Conservation (phyloP, 2,113 vertebrate species). For the Neodontobutis hainanensis region DNA sequence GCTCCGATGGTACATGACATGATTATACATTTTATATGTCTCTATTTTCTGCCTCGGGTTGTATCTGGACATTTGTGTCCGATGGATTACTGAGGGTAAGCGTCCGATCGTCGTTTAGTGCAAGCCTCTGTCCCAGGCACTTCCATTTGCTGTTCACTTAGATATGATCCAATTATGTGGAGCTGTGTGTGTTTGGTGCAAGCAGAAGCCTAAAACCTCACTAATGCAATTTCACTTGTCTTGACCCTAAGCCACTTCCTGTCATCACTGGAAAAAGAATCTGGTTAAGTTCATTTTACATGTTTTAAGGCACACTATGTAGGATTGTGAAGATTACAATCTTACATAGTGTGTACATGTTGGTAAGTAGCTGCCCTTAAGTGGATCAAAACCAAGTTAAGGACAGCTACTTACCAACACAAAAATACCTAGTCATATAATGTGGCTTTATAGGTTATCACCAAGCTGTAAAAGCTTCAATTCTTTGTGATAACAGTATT, state of each 20-base stretch:
- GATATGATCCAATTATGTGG: constrained; percentile 48
- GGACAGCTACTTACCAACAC: too few species aligned
- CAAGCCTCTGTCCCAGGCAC: constrained; percentile 39
- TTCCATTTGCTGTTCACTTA: constrained; percentile 31
- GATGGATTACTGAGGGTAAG: constrained; percentile 36
- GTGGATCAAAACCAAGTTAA: too few species aligned
- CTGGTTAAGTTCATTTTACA: constrained; percentile 20
- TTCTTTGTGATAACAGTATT: too few species aligned
- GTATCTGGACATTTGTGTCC: constrained; percentile 33
- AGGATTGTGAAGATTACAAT: too few species aligned
- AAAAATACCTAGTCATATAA: too few species aligned
- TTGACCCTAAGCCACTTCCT: constrained; percentile 27
- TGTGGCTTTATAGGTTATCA: too few species aligned
- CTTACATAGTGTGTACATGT: too few species aligned
- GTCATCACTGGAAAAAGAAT: constrained; percentile 23
- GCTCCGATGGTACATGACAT: neutral
- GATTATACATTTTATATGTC: constrained; percentile 10
- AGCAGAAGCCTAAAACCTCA: constrained; percentile 30
- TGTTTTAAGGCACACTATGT: constrained; percentile 6
- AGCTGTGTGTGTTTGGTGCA: constrained; percentile 17
- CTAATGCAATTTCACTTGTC: constrained; percentile 37
- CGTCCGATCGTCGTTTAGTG: constrained; percentile 31
- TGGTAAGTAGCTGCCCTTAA: too few species aligned
- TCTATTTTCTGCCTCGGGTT: constrained; percentile 25
- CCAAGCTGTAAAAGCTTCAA: too few species aligned